Conservation (phyloP, 2,888 invertebrate species). For the Tolmerus cingulatus region DNA sequence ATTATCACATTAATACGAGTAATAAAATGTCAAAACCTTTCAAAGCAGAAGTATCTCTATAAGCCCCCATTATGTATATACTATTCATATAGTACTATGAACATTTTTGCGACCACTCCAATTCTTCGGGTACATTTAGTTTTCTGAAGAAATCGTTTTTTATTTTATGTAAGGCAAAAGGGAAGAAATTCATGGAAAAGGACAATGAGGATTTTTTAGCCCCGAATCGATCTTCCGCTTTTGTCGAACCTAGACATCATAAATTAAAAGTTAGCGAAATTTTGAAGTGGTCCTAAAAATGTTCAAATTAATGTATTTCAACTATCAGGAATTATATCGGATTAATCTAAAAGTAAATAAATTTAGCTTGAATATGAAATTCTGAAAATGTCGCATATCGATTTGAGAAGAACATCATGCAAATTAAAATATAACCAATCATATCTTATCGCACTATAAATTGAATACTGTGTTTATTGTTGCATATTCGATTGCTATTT, state of each 20-base stretch:
- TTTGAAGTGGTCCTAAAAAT: too few relatives aligned
- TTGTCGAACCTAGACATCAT: too few relatives aligned
- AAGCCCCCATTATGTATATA: background rate
- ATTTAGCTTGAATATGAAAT: background rate
- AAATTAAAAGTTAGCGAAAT: too few relatives aligned
- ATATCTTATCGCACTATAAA: too few relatives aligned
- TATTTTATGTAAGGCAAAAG: too few relatives aligned
- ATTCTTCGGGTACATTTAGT: too few relatives aligned
- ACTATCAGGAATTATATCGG: background rate
- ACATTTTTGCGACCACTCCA: too few relatives aligned
- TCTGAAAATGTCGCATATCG: background rate
- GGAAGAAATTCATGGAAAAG: too few relatives aligned
- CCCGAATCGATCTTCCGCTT: too few relatives aligned
- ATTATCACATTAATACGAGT: conserved; percentile 16
- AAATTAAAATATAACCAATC: background rate
- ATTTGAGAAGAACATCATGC: background rate
- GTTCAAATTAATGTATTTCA: too few relatives aligned
- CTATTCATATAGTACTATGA: background rate
- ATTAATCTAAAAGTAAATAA: background rate
- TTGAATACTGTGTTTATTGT: background rate
- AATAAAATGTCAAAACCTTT: conserved; percentile 11
- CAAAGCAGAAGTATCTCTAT: background rate
- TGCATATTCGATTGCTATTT: background rate
- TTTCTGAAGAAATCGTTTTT: too few relatives aligned
- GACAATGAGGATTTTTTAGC: too few relatives aligned